Base-by-base conservation (phyloP, 2,888 invertebrate genomes). In the Gymnocheta viridis region DNA sequence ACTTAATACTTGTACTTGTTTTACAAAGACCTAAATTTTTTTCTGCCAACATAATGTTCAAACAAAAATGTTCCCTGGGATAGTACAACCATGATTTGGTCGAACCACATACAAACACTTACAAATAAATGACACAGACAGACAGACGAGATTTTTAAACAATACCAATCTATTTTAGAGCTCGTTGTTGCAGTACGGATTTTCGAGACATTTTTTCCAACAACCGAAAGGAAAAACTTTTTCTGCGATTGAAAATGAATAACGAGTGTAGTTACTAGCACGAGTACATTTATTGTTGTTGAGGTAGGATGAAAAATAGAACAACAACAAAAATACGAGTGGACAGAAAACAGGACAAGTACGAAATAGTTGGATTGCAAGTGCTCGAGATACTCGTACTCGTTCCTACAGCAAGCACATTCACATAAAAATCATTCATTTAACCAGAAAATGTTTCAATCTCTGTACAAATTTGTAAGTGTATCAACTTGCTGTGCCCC, bases 161-260 rank as follows among this genome's bases (percentile, higher is more conserved):
- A 79, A 70, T 64, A 70, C 78, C 78, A 62, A 62, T 79, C 62
- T 70, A 64, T 70, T 62, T 79, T 47, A 62, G 32, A 64, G 62
- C 22, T 70, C 27, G 73, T 17, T 56, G 19, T 19, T 29, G 62
- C 2, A 24, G 22, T 70, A 78, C 9, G 17, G 32, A 66, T 62
- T 54, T 44, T n/a, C 17, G 2, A 47, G 29, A 44, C 7, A 64
- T 38, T 7, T 73, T 47, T 22, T 60, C 12, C 4, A 60, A 64
- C 24, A 35, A 64, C 32, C 24, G 14, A 62, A 77, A 49, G 24
- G 17, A 27, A 67, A 58, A 60, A 35, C 35, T 14, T 29, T 78
- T 69, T 69, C 35, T 51, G 47, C 38, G 69, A 78, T 49, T 49
- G 49, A 24, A 77, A 77, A 69, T 69, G 51, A 32, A 78, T 69